Conservation (phyloP, 1,140 invertebrate species). For the Bombus vancouverensis region DNA sequence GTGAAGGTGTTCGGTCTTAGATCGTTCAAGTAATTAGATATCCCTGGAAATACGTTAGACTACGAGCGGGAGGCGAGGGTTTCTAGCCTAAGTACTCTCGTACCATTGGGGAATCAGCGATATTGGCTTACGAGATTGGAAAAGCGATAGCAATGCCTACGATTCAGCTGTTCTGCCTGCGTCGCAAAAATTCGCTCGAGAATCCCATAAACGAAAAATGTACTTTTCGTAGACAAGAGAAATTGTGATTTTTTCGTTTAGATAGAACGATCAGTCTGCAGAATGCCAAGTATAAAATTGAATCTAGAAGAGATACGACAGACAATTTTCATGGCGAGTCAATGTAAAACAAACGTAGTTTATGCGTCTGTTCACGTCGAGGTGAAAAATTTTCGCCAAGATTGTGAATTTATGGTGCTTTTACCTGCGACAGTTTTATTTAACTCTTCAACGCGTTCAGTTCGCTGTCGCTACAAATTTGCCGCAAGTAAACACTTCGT, state of each 20-base stretch:
- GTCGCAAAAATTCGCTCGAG: conserved; percentile 20
- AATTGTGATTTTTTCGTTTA: not conserved
- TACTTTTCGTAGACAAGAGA: not conserved
- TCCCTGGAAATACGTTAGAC: conserved; percentile 77
- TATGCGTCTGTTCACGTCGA: too few species aligned
- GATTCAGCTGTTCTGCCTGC: conserved; percentile 13
- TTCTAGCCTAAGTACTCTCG: conserved; percentile 24
- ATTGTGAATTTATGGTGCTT: too few species aligned
- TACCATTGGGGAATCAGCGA: conserved; percentile 64
- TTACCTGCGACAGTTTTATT: too few species aligned
- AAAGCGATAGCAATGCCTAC: conserved; percentile 66
- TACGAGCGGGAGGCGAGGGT: conserved; percentile 15
- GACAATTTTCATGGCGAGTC: too few species aligned
- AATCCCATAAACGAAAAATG: not conserved
- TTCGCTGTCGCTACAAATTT: too few species aligned
- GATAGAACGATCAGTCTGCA: not conserved
- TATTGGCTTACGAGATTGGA: conserved; percentile 72
- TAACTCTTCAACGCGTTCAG: too few species aligned
- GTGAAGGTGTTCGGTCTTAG: conserved; percentile 68
- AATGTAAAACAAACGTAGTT: too few species aligned
- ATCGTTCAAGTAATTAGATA: conserved; percentile 79
- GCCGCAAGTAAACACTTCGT: too few species aligned
- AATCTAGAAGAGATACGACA: too few species aligned
- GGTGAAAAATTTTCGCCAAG: too few species aligned
- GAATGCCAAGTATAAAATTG: too few species aligned